Percentiles rank a stretch among this genome's conserved stretches.
Evolutionary conservation across 2,797 vertebrate species (phyloP).

Genomic region (Pseudochirops cupreus): DNA sequence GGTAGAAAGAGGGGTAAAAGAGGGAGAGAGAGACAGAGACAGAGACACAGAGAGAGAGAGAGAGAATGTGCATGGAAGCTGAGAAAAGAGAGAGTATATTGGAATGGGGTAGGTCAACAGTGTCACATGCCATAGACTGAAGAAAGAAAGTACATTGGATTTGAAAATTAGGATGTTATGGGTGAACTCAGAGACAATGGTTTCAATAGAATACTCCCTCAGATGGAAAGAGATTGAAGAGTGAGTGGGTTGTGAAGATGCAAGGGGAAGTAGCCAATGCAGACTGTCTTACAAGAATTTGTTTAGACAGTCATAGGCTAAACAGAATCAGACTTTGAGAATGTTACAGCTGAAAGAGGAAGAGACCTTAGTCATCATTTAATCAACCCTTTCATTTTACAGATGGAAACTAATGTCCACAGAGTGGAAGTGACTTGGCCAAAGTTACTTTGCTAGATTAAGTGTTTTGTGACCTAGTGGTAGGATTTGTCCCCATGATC

Average conservation of each 20-base stretch:
- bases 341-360: background rate
- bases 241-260: too few relatives aligned
- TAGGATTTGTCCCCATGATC: slow-evolving; percentile 23
- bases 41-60: too few relatives aligned
- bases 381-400: slow-evolving; percentile 24
- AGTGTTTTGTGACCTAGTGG: slow-evolving; percentile 2
- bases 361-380: slow-evolving; percentile 15
- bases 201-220: background rate
- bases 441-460: background rate
- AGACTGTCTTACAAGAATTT: background rate
- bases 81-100: background rate
- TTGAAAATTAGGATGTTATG: too few relatives aligned
- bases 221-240: background rate
- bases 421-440: slow-evolving; percentile 12
- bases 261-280: background rate
- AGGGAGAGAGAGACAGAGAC: too few relatives aligned
- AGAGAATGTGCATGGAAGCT: background rate
- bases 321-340: background rate
- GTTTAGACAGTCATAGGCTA: background rate
- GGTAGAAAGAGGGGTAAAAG: too few relatives aligned
- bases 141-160: too few relatives aligned
- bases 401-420: slow-evolving; percentile 15
- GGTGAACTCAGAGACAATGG: background rate
- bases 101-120: too few relatives aligned
- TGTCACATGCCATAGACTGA: too few relatives aligned